These are phyloP conservation scores for Drosophila lacteicornis DNA, from an alignment of 1,140 invertebrate species.

Conservation along the genomic window DNA sequence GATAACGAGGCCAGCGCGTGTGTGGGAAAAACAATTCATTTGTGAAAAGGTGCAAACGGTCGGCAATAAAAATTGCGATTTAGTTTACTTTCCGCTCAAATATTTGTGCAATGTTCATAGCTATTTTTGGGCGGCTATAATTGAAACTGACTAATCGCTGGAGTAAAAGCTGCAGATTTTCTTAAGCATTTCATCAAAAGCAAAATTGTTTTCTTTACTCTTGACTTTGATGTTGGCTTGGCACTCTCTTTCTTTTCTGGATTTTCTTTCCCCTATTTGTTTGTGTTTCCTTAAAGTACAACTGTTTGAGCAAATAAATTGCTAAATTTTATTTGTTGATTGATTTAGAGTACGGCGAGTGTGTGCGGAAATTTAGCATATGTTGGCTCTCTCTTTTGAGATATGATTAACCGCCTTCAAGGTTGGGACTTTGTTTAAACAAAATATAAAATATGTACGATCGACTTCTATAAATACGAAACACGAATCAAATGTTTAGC, in stretches of 20 bases:
- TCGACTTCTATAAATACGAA: conserved; percentile 23
- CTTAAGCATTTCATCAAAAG: conserved; percentile 21
- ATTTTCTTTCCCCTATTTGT: conserved; percentile 28
- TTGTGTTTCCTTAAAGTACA: conserved; percentile 63
- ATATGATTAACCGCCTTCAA: conserved; percentile 55
- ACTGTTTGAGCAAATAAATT: conserved; percentile 66
- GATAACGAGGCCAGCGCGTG: conserved; percentile 20
- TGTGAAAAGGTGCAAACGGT: conserved; percentile 69
- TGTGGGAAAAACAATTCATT: conserved; percentile 52
- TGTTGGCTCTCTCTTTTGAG: conserved; percentile 38
- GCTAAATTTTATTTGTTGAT: conserved; percentile 66
- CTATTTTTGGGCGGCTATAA: conserved; percentile 20
- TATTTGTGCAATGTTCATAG: conserved; percentile 54
- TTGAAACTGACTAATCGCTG: conserved; percentile 48
- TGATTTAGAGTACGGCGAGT: conserved; percentile 67
- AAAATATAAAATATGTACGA: conserved; percentile 5
- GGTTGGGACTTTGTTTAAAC: conserved; percentile 41
- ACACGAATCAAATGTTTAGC: conserved; percentile 19
- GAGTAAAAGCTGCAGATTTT: conserved; percentile 11
- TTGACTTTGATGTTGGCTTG: conserved; percentile 57
- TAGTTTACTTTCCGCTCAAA: conserved; percentile 39
- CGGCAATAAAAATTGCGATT: conserved; percentile 60
- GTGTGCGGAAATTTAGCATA: conserved; percentile 70
- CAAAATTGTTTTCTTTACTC: conserved; percentile 22
- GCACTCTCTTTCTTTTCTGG: conserved; percentile 1